Base-by-base conservation (phyloP, 2,888 invertebrate genomes). In the Seira musarum region DNA sequence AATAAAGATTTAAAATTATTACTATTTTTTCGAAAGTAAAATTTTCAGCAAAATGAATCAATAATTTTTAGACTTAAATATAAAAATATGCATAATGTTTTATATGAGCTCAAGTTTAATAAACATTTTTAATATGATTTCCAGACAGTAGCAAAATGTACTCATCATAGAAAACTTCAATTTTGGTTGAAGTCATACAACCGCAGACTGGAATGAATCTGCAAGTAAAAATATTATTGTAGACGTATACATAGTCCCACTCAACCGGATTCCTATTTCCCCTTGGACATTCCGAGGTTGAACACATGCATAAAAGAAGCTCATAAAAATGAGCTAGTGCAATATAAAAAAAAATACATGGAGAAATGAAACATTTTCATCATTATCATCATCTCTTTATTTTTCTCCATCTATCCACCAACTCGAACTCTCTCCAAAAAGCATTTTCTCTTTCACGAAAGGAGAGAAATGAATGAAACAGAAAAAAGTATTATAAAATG, bases 201-300 rank as follows among this genome's bases (percentile, higher is more conserved):
- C 40, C 40, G 40, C 40, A 40, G 40, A 8, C 40, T 13, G 13
- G 6, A 40, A n/a, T n/a, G 68, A 70, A 74, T 40, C 19, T 53
- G 80, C 60, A 79, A 74, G 64, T 21, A 69, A 49, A 66, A 66
- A 66, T 61, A 67, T 40, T 13, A 8, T 13, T 40, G 13, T 8
- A 40, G 57, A 70, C 22, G 57, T 15, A 57, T 21, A 66, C n/a
- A 63, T 57, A 74, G n/a, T n/a, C n/a, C n/a, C 70, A 71, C 25
- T 53, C 19, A 70, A 53, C 71, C 66, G 65, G 74, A 82, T 83
- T 83, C 65, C 79, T 68, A 79, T 83, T 78, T 83, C 75, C 74
- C 76, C 75, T 66, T 83, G 75, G 64, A 76, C 80, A 80, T 80
- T 82, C 77, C 70, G 66, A 81, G 79, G 79, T 81, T 83, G 77